A percentile compares a stretch with the other conserved stretches of the same genome.
These are phyloP conservation scores for Sepiola atlantica DNA, from an alignment of 2,888 invertebrate species.

Conservation along the genomic window DNA sequence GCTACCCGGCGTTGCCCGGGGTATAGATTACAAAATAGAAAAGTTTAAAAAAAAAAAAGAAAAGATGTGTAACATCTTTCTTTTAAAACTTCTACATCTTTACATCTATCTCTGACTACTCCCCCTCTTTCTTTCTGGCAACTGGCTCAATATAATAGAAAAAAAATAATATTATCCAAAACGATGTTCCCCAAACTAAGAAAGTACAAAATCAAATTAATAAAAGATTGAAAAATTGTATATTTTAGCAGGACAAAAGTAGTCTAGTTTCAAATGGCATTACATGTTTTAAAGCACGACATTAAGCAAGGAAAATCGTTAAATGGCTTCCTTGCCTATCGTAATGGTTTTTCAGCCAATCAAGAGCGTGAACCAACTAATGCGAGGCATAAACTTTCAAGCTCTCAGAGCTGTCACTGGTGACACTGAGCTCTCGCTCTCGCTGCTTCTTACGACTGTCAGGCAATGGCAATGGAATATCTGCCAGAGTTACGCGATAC, in stretches of 20 bases:
- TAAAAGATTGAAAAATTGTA: neutral
- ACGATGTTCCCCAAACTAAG: too few species aligned
- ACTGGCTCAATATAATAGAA: too few species aligned
- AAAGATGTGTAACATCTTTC: too few species aligned
- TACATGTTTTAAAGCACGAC: neutral
- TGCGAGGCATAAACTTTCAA: neutral
- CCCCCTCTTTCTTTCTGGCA: too few species aligned
- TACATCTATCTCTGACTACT: too few species aligned
- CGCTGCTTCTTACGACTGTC: neutral
- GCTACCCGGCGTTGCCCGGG: too few species aligned
- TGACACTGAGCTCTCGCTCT: slow-evolving; percentile 20
- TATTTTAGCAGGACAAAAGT: neutral
- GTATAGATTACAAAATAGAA: too few species aligned
- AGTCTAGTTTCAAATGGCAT: neutral
- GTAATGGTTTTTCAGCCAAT: neutral
- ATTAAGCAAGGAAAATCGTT: neutral
- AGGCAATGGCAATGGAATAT: neutral
- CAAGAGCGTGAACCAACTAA: neutral
- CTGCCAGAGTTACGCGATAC: neutral
- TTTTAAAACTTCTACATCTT: too few species aligned
- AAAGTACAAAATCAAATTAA: neutral
- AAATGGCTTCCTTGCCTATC: neutral
- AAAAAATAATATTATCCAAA: too few species aligned
- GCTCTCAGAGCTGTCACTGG: neutral
- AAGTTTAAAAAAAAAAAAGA: too few species aligned